Conservation (phyloP, 2,113 vertebrate genomes). For the Trogon melanurus region DNA sequence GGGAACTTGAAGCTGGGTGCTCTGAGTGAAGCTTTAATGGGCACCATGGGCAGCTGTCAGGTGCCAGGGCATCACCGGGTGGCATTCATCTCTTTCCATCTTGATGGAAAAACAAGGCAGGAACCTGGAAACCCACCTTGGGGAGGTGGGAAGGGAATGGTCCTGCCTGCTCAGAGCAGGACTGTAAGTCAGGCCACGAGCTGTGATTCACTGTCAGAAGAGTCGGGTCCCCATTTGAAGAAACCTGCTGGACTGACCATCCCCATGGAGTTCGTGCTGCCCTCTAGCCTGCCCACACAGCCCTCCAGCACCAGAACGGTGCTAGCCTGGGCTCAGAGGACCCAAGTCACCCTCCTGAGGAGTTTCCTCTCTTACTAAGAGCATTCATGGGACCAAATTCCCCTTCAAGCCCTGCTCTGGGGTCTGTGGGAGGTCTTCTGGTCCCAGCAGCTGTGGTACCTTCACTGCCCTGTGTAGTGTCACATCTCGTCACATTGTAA, state of each 20-base stretch:
- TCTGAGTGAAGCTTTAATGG: neutral
- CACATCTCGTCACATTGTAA: slow-evolving; percentile 71
- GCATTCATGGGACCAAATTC: neutral
- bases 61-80: neutral
- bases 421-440: neutral
- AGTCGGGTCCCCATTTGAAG: neutral
- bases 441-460: slow-evolving; percentile 30
- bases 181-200: rapidly evolving
- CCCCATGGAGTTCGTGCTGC: neutral
- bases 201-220: neutral
- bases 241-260: neutral
- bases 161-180: neutral
- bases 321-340: neutral
- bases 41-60: neutral
- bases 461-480: slow-evolving; percentile 80
- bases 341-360: neutral
- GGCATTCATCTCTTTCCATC: neutral
- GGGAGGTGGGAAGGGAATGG: neutral
- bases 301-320: neutral
- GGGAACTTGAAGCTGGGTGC: neutral
- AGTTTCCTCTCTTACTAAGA: neutral
- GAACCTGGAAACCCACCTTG: neutral
- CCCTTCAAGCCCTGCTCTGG: neutral
- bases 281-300: neutral
- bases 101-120: neutral